phyloP scores from a whole-genome alignment of 1,140 invertebrate genomes.

The Calliphora vicina region DNA sequence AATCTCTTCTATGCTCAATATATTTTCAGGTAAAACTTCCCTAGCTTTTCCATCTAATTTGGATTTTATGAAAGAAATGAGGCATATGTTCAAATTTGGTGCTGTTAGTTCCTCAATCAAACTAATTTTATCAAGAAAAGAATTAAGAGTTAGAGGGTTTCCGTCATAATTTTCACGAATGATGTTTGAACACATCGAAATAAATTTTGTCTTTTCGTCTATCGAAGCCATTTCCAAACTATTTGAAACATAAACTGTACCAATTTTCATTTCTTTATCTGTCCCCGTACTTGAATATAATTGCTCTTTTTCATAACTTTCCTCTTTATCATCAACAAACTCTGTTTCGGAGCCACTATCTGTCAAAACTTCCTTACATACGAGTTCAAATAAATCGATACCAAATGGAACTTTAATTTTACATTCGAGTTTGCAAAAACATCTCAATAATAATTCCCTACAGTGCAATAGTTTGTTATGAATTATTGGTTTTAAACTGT shows the following conservation, averaged over 20 bases:
- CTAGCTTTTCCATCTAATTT: neutral
- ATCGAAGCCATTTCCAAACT: neutral
- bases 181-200: neutral
- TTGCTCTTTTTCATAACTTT: neutral
- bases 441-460: neutral
- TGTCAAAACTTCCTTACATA: neutral
- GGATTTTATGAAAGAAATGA: neutral
- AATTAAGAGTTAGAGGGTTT: too few relatives aligned
- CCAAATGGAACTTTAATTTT: neutral
- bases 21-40: neutral
- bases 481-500: neutral
- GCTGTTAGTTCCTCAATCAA: neutral
- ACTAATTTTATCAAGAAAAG: neutral
- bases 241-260: neutral
- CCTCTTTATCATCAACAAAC: neutral
- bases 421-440: neutral
- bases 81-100: neutral
- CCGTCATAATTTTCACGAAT: neutral
- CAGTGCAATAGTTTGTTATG: neutral
- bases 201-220: neutral
- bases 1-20: neutral
- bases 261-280: neutral
- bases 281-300: neutral
- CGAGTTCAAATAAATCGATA: slow-evolving; percentile 3
- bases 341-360: neutral